These are phyloP conservation scores for Nylanderia fulva DNA, from an alignment of 1,140 invertebrate species.

Conservation along the genomic window DNA sequence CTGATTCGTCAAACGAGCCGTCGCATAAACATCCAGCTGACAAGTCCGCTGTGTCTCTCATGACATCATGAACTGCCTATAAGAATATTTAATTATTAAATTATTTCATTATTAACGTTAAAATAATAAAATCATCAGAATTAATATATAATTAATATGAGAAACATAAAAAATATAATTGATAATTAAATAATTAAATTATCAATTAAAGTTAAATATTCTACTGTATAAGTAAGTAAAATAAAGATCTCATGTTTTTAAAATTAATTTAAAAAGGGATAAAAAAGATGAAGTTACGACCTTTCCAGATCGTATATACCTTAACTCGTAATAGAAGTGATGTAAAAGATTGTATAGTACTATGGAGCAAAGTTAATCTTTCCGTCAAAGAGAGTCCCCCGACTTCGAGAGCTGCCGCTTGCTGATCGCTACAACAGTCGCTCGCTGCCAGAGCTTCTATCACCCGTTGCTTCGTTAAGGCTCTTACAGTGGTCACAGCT, in stretches of 20 bases:
- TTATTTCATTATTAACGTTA: too few species aligned
- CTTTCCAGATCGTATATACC: constrained; percentile 79
- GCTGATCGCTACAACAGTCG: constrained; percentile 86
- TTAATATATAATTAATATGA: too few species aligned
- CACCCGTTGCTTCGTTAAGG: constrained; percentile 95
- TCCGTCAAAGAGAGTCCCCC: constrained; percentile 89
- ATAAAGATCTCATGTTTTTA: neutral
- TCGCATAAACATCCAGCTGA: constrained; percentile 86
- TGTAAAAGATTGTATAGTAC: constrained; percentile 88
- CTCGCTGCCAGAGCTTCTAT: constrained; percentile 92
- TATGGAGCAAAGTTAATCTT: constrained; percentile 92
- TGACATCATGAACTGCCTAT: constrained; percentile 91
- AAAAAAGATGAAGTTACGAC: neutral
- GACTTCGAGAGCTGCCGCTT: constrained; percentile 84
- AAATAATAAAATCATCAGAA: too few species aligned
- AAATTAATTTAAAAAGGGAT: neutral
- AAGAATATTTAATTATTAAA: constrained; percentile 7
- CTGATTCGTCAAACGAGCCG: constrained; percentile 77
- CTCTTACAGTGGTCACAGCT: constrained; percentile 94
- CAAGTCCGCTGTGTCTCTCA: constrained; percentile 88
- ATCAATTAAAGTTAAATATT: too few species aligned
- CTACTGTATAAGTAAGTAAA: neutral
- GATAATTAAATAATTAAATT: too few species aligned
- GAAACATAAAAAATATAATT: too few species aligned
- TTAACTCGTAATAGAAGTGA: constrained; percentile 88